Conservation (phyloP, 2,113 vertebrate species). For the Cynocephalus volans region DNA sequence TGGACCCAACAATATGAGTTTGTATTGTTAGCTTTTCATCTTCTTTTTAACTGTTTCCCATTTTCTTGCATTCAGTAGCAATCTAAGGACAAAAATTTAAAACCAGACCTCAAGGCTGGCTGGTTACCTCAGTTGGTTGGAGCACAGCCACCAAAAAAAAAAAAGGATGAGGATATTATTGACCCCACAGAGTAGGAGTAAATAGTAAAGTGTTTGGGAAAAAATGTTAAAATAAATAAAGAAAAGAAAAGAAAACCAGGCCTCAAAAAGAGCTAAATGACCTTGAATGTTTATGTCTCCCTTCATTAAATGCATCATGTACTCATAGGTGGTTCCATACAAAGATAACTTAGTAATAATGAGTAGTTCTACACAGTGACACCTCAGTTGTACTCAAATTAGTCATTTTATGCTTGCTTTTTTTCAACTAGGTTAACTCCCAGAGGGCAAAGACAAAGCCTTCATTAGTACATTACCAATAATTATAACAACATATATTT, state of each 20-base stretch:
- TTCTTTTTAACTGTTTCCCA: background rate
- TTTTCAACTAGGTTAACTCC: background rate
- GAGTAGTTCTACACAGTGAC: accelerated
- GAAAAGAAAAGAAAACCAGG: no score
- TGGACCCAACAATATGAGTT: accelerated
- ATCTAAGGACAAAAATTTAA: background rate
- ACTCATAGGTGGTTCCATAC: background rate
- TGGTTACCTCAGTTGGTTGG: no score
- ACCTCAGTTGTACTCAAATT: background rate
- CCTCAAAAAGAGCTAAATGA: background rate
- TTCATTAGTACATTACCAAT: background rate
- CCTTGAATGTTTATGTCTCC: background rate
- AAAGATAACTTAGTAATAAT: background rate
- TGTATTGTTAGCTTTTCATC: accelerated
- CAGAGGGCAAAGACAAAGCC: background rate
- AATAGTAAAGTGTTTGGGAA: no score
- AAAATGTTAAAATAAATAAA: no score
- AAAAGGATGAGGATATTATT: no score
- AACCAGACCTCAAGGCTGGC: background rate
- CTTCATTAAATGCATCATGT: background rate
- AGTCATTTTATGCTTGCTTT: background rate
- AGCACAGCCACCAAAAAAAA: no score
- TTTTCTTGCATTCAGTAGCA: background rate
- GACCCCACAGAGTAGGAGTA: no score
- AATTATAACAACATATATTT: background rate